These are phyloP conservation scores for Pelosia muscerda DNA, from an alignment of 2,888 invertebrate genomes.

Conservation along the genomic window DNA sequence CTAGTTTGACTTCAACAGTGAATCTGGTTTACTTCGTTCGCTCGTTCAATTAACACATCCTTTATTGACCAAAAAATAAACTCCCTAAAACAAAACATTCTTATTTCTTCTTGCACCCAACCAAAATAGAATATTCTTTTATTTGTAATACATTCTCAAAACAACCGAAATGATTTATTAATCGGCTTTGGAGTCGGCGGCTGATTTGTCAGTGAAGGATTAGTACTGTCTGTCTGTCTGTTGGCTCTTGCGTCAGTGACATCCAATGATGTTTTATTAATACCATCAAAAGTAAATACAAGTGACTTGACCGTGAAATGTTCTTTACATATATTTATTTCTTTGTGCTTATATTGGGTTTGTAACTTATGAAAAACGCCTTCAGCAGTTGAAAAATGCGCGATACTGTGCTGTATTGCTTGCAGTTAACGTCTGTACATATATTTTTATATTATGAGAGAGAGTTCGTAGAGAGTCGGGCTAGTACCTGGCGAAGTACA, in stretches of 20 bases:
- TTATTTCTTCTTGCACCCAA: not conserved
- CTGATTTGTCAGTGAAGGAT: constrained; percentile 66
- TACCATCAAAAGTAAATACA: constrained; percentile 37
- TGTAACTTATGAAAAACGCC: not conserved
- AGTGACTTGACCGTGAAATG: constrained; percentile 13
- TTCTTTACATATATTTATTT: not conserved
- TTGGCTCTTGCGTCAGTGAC: constrained; percentile 58
- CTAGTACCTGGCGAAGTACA: not conserved
- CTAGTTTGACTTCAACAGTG: no score
- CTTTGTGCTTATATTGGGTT: not conserved
- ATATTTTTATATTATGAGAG: not conserved
- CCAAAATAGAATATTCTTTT: constrained; percentile 16
- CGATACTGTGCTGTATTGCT: not conserved
- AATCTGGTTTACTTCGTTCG: not conserved
- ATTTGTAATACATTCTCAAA: constrained; percentile 25
- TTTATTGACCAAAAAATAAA: not conserved
- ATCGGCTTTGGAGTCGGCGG: constrained; percentile 57
- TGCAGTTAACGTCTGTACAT: not conserved
- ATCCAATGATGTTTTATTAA: constrained; percentile 50
- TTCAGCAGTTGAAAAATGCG: not conserved
- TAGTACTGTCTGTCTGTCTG: constrained; percentile 52
- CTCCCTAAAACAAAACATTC: not conserved
- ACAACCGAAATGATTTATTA: constrained; percentile 64
- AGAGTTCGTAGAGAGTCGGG: not conserved
- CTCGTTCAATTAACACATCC: not conserved